Evolutionary conservation across 1,140 invertebrate species (phyloP), one percentile per base, ranked within the genome.

Genomic region (Rhopalosiphum maidis): DNA sequence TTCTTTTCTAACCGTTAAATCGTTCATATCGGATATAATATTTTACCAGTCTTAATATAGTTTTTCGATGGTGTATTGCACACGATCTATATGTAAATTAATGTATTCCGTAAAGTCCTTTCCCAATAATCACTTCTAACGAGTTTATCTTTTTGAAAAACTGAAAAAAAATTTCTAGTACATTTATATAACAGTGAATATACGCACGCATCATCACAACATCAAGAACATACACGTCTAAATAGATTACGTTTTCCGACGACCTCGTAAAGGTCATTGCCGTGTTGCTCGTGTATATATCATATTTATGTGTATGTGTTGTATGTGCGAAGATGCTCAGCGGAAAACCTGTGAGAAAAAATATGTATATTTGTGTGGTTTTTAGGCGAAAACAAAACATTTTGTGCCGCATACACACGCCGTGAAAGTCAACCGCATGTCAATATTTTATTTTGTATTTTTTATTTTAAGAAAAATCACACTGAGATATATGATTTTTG

Each of bases 231-330:
- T 15, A n/a, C 60, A 30, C 30, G 30, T 77, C 15, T 21, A 77
- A 77, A 77, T 15, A 51, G 48, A 37, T 83, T 83, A 37, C 9
- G 23, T 85, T 25, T 25, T 85, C 83, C n/a, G n/a, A 25, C 51
- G 88, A 25, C 88, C 88, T 89, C 88, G 88, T 89, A 89, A 89
- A 89, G 88, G 88, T 89, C 88, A 89, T 89, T 89, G 88, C 88
- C 87, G 87, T 21, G 86, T 25, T 25, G 41, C 37, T 25, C 46
- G n/a, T 22, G 23, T 15, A 43, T 15, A 43, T n/a, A 7, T 41
- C 46, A 15, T 30, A 86, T 83, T n/a, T 48, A 7, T 51, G 7
- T 51, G 21, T 22, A 11, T 8, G n/a, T 21, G 30, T 30, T 11
- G 25, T 48, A 15, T 46, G 48, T 8, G 46, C 30, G 2, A 15